These are phyloP conservation scores for Calliopum simillimum DNA, from an alignment of 2,888 invertebrate genomes.

Conservation along the genomic window DNA sequence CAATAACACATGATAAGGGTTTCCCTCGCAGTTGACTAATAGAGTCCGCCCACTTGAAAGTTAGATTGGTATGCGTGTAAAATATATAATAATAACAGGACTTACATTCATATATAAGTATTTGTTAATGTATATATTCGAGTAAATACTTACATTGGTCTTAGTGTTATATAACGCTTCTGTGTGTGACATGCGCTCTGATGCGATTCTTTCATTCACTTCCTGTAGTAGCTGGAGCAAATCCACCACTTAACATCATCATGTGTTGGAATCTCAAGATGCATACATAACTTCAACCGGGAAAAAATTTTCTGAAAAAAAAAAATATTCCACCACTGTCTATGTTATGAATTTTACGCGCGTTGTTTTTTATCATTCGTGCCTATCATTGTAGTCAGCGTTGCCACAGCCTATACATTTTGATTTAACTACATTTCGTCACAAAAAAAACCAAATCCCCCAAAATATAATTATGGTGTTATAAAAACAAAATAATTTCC, in stretches of 20 bases:
- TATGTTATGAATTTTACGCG: slow-evolving; percentile 22
- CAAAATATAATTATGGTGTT: too few species aligned
- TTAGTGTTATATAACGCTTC: slow-evolving; percentile 22
- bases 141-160: slow-evolving; percentile 19
- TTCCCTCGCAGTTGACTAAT: slow-evolving; percentile 12
- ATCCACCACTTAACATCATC: not conserved
- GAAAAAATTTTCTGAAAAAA: not conserved
- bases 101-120: too few species aligned
- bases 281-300: not conserved
- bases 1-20: slow-evolving; percentile 8
- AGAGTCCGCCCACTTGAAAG: slow-evolving; percentile 40
- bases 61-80: not conserved
- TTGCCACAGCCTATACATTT: too few species aligned
- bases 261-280: not conserved
- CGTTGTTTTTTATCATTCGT: slow-evolving; percentile 10
- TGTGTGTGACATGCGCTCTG: slow-evolving; percentile 33
- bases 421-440: too few species aligned
- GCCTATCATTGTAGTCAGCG: too few species aligned
- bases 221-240: slow-evolving; percentile 1
- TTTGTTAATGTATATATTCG: too few species aligned
- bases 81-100: too few species aligned
- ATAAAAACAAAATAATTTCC: too few species aligned
- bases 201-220: slow-evolving; percentile 2
- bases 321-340: not conserved
- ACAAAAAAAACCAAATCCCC: too few species aligned